Conservation (phyloP, 1,140 invertebrate species). For the Capitella teleta region DNA sequence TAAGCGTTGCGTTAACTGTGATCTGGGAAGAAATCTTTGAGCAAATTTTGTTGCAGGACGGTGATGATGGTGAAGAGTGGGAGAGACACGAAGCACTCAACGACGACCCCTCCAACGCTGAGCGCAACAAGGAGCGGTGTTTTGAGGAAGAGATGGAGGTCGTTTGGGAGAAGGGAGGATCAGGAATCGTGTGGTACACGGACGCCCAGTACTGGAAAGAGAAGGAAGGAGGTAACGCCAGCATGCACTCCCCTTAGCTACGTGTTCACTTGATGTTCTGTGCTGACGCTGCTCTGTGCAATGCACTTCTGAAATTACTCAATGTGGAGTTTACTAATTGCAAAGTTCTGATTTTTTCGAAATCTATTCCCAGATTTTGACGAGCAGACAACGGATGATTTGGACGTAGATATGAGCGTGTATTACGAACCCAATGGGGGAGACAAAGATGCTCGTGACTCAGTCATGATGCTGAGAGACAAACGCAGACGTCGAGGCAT, state of each 20-base stretch:
- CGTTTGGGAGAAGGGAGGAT: slow-evolving; percentile 54
- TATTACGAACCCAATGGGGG: slow-evolving; percentile 46
- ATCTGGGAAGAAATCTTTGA: background rate
- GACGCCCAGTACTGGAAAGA: slow-evolving; percentile 51
- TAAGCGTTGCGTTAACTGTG: background rate
- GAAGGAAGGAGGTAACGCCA: slow-evolving; percentile 41
- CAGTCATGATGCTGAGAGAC: slow-evolving; percentile 42
- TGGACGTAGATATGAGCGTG: slow-evolving; percentile 51
- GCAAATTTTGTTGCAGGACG: slow-evolving; percentile 13
- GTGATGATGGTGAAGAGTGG: slow-evolving; percentile 41
- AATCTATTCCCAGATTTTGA: slow-evolving; percentile 52
- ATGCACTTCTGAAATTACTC: too few relatives aligned
- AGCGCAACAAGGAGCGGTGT: slow-evolving; percentile 40
- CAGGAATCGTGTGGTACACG: slow-evolving; percentile 54
- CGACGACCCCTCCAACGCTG: slow-evolving; percentile 48
- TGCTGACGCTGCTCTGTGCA: too few relatives aligned
- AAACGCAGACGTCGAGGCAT: slow-evolving; percentile 21
- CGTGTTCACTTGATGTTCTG: too few relatives aligned
- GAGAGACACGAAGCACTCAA: slow-evolving; percentile 49
- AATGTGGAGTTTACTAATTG: too few relatives aligned
- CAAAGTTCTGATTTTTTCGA: too few relatives aligned
- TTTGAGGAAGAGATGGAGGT: slow-evolving; percentile 53
- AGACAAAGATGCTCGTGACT: slow-evolving; percentile 45
- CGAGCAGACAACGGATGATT: slow-evolving; percentile 51
- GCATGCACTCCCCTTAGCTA: too few relatives aligned